Base-by-base conservation (phyloP, 2,797 vertebrate genomes). In the Sebastiscus albofasciatus region DNA sequence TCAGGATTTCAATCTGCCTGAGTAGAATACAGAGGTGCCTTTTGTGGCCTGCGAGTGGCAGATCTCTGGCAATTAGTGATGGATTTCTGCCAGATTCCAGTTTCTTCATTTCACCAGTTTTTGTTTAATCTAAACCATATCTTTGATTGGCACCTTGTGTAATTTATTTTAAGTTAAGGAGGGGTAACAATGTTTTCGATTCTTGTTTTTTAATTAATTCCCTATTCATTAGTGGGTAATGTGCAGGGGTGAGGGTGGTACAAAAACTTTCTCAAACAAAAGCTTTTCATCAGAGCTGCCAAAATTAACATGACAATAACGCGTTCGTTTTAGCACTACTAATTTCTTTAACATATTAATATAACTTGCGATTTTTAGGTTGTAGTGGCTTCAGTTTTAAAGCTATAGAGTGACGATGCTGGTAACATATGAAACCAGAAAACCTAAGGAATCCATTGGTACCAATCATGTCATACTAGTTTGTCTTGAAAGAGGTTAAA, bases 1-100 rank as follows among this genome's bases (percentile, higher is more conserved):
- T 90, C 76, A 82, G 77, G 67, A 81, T 87, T 90, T 87, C 75
- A 85, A 89, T 87, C 82, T 85, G 74, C 67, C 81, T 56, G 81
- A 86, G 87, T 80, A 84, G 61, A 87, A 84, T n/a, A 33, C 58
- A 61, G 69, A 75, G 31, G 34, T 68, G 74, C 34, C 64, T 81
- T 75, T 12, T 52, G 49, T 69, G 58, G 29, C 69, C 77, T 67
- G 34, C 6, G 18, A 61, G 56, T 56, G 42, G 42, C 62, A 77
- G 56, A 84, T 79, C 58, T 59, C 12, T 22, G 55, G 62, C 26
- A 61, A 49, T 82, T 60, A 74, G 20, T 34, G 66, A 56, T 56
- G 6, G 33, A 36, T 70, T 60, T 72, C 8, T 80, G 58, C 9
- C 18, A 22, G 61, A 64, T 34, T 64, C 36, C 54, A 64, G 8